Evolutionary conservation across 2,113 vertebrate genomes (phyloP).

Genomic region (Marcusenius ussheri): DNA sequence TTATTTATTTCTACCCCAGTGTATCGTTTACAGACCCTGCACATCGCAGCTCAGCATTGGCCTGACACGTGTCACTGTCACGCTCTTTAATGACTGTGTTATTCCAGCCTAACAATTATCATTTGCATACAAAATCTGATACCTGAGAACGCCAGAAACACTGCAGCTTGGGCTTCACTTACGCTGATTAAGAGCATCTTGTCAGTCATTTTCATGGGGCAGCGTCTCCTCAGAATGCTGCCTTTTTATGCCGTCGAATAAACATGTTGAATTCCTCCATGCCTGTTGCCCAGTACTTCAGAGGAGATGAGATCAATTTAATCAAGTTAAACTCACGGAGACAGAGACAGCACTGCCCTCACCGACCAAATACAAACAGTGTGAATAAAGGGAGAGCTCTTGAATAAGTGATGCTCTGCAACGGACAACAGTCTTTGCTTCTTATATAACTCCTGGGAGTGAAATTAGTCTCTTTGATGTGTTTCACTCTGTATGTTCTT

Average conservation of each 20-base stretch:
- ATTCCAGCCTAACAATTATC: neutral
- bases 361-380: neutral
- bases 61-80: neutral
- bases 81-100: conserved; percentile 2
- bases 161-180: neutral
- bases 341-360: neutral
- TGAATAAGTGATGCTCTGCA: neutral
- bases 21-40: neutral
- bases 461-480: neutral
- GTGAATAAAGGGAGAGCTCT: neutral
- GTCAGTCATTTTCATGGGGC: neutral
- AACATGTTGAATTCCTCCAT: neutral
- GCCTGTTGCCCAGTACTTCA: neutral
- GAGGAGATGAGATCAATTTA: neutral
- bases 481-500: neutral
- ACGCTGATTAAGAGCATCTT: neutral
- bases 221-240: neutral
- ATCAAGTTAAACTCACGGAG: neutral
- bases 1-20: conserved; percentile 9
- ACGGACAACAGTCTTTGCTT: neutral
- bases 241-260: neutral
- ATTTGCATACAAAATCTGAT: conserved; percentile 13
- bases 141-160: neutral
- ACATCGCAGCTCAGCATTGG: neutral
- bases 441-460: neutral